phyloP scores from a whole-genome alignment of 2,113 vertebrate species.

The Dasyornis broadbenti region DNA sequence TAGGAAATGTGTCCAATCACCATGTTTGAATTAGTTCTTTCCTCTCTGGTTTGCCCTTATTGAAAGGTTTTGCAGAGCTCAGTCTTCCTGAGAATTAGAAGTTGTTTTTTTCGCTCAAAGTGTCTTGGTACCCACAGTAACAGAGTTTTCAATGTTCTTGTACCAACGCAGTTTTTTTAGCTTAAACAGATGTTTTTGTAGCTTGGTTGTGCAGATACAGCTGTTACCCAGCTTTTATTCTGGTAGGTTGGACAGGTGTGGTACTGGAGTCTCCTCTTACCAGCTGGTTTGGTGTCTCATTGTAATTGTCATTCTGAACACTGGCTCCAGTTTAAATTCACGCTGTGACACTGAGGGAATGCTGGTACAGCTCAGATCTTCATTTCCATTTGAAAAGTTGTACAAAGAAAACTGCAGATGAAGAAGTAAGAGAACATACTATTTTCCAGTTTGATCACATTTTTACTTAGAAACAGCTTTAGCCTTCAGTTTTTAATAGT shows the following conservation, averaged over 20 bases:
- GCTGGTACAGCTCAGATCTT: neutral
- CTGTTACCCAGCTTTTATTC: neutral
- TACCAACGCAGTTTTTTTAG: rapidly evolving
- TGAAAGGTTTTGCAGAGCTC: neutral
- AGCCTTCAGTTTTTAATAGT: neutral
- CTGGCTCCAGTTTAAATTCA: neutral
- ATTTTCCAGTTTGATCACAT: neutral
- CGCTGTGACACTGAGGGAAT: neutral
- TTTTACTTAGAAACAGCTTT: neutral
- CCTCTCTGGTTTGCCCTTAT: neutral
- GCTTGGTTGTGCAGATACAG: neutral
- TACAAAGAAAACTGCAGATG: neutral
- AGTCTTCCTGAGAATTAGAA: neutral
- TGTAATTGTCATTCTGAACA: neutral
- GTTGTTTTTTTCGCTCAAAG: neutral
- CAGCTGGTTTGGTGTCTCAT: neutral
- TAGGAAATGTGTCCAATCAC: neutral
- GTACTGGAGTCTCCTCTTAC: neutral
- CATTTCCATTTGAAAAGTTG: neutral
- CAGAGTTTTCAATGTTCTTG: neutral
- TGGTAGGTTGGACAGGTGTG: neutral
- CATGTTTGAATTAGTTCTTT: neutral
- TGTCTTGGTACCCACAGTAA: rapidly evolving
- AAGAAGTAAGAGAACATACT: neutral
- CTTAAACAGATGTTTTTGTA: neutral